phyloP scores from a whole-genome alignment of 2,113 vertebrate species.

The Vulpes vulpes region DNA sequence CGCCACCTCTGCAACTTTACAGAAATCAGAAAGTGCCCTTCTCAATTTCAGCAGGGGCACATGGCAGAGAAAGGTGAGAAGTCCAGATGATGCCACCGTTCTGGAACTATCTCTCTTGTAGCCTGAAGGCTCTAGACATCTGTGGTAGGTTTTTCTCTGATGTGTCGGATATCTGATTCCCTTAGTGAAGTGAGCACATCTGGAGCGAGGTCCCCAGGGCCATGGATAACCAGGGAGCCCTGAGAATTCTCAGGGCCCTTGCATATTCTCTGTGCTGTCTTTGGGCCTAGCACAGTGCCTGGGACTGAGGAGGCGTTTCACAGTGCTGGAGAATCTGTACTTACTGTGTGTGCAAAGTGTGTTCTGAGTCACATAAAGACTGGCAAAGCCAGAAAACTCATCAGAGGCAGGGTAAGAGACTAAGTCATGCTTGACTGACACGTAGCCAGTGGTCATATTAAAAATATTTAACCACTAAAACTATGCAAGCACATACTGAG shows the following conservation, averaged over 20 bases:
- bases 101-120: neutral
- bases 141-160: neutral
- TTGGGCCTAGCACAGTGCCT: neutral
- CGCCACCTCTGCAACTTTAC: neutral
- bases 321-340: neutral
- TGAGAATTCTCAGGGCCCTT: neutral
- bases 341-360: neutral
- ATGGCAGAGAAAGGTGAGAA: neutral
- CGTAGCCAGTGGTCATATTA: neutral
- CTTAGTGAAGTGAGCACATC: neutral
- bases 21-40: neutral
- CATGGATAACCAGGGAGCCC: neutral
- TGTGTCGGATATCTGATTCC: neutral
- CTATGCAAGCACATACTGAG: neutral
- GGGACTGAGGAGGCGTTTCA: neutral
- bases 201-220: neutral
- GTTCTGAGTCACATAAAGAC: neutral
- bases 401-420: neutral
- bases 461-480: neutral
- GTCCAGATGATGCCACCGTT: neutral
- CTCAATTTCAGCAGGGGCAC: neutral
- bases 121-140: neutral
- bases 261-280: neutral
- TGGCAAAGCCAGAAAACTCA: conserved; percentile 12
- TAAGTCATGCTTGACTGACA: neutral